Evolutionary conservation across 2,113 vertebrate species (phyloP).

Genomic region (Recurvirostra avosetta): DNA sequence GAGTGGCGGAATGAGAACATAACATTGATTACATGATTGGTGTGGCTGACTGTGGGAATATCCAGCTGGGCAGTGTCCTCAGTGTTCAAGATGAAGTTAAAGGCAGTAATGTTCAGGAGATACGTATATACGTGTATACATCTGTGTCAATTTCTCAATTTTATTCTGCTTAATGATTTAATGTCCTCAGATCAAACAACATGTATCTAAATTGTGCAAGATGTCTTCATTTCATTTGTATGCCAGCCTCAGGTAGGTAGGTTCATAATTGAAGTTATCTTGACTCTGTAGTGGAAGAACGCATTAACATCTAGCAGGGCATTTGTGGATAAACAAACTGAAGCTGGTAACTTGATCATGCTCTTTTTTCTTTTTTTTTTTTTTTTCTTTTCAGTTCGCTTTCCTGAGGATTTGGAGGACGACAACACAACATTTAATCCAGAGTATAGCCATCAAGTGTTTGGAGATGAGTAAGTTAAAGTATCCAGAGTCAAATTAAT

Average conservation of each 20-base stretch:
- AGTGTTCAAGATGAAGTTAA: not conserved
- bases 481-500: not conserved
- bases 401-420: slow-evolving; percentile 94
- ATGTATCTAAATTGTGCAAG: not conserved
- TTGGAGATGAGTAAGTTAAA: slow-evolving; percentile 96
- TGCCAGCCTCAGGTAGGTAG: not conserved
- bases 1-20: not conserved
- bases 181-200: not conserved
- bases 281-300: not conserved
- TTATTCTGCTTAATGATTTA: not conserved
- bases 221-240: not conserved
- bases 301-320: not conserved
- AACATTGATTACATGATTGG: not conserved
- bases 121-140: rapidly evolving
- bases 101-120: not conserved
- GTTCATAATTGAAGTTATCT: not conserved
- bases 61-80: not conserved
- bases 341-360: not conserved
- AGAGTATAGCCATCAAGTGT: slow-evolving; percentile 94
- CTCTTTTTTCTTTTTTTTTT: not conserved
- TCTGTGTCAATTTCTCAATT: not conserved
- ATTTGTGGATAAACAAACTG: not conserved
- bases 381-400: slow-evolving; percentile 80
- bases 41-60: not conserved
- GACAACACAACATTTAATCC: slow-evolving; percentile 94